Evolutionary conservation across 1,140 invertebrate species (phyloP).

Genomic region (Mercenaria mercenaria): DNA sequence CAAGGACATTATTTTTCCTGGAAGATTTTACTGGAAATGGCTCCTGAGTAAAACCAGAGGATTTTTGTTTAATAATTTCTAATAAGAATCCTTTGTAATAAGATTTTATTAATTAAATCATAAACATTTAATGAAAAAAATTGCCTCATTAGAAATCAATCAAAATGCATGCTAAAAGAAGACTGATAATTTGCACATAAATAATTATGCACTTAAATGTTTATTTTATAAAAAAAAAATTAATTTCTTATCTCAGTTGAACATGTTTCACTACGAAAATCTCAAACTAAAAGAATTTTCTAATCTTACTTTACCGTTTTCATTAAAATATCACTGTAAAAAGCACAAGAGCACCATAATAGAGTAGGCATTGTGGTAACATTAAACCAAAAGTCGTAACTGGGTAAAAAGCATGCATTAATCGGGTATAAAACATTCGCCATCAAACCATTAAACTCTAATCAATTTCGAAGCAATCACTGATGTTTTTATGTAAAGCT

Average conservation of each 20-base stretch:
- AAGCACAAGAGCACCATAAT: not conserved
- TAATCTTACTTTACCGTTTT: not conserved
- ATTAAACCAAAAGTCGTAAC: constrained; percentile 44
- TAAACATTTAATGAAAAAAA: too few relatives aligned
- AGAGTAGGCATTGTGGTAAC: constrained; percentile 37
- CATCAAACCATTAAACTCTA: constrained; percentile 52
- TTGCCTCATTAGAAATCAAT: too few relatives aligned
- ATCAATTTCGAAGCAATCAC: constrained; percentile 37
- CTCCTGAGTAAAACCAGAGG: constrained; percentile 41
- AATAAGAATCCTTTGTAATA: too few relatives aligned
- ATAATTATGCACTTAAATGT: too few relatives aligned
- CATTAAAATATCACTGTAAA: not conserved
- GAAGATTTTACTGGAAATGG: constrained; percentile 29
- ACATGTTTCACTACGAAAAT: not conserved
- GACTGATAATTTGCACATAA: too few relatives aligned
- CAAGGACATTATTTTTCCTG: not conserved
- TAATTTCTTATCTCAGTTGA: not conserved
- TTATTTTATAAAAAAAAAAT: too few relatives aligned
- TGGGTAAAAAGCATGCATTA: constrained; percentile 64
- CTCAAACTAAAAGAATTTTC: not conserved
- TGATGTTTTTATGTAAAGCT: constrained; percentile 8
- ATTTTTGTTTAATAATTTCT: too few relatives aligned
- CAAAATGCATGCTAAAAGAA: too few relatives aligned
- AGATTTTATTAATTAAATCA: too few relatives aligned
- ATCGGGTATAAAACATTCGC: constrained; percentile 61